Conservation (phyloP, 2,797 vertebrate genomes). For the Geotrypetes seraphini region DNA sequence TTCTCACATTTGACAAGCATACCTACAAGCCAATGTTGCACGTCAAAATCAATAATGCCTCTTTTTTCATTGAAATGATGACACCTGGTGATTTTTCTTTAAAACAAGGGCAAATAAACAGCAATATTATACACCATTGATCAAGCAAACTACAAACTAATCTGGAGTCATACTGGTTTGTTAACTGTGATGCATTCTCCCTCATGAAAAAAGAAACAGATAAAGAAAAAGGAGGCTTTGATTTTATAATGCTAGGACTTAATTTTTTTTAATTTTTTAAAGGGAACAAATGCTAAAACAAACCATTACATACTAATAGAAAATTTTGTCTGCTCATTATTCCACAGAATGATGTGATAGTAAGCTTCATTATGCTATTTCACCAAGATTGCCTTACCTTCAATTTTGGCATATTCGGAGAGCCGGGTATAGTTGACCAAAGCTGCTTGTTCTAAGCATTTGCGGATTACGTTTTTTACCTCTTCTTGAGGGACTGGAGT, state of each 20-base stretch:
- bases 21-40: conserved; percentile 17
- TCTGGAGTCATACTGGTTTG: neutral
- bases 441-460: conserved; percentile 94
- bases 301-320: conserved; percentile 9
- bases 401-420: conserved; percentile 96
- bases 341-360: too few relatives aligned
- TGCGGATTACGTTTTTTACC: conserved; percentile 90
- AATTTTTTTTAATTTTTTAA: too few relatives aligned
- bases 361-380: too few relatives aligned
- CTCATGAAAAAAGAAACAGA: conserved; percentile 9
- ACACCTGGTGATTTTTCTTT: conserved; percentile 23
- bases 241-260: too few relatives aligned
- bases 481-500: conserved; percentile 91
- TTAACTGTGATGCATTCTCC: conserved; percentile 16
- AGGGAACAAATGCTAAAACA: neutral
- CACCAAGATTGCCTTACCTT: conserved; percentile 84
- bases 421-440: conserved; percentile 93
- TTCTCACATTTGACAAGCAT: conserved; percentile 21
- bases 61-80: conserved; percentile 32
- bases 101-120: conserved; percentile 17
- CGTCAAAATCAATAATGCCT: conserved; percentile 23
- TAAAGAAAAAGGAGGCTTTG: too few relatives aligned
- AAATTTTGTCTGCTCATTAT: too few relatives aligned
- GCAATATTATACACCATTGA: conserved; percentile 22
- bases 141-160: conserved; percentile 18